Base-by-base conservation (phyloP, 2,888 invertebrate species). In the Pseudococcus longispinus region DNA sequence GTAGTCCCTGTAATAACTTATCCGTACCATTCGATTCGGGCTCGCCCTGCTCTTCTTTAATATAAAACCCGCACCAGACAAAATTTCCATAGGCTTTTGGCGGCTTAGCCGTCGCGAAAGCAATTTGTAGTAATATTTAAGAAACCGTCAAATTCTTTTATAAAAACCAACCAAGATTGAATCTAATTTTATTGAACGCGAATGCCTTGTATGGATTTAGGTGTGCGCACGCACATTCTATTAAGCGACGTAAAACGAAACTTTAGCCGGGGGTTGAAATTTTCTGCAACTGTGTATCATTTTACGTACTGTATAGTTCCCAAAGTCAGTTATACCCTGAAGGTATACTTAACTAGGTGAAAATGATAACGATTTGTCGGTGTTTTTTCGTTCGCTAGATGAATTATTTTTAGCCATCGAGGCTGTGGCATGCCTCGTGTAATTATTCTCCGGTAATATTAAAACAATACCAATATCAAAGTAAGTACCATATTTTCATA, bases 201-300 rank as follows among this genome's bases (percentile, higher is more conserved):
- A 70, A 70, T 70, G 70, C 70, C 70, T 15, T 29, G 70, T 80
- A 80, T 80, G 42, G 77, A 80, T 80, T 80, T 80, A 60, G 23
- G 23, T 37, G 77, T 80, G 77, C 77, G 77, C 77, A 80, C 77
- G 77, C 77, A 80, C 37, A 29, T 70, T 80, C 77, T 23, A 80
- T 20, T 42, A 42, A 80, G 77, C 42, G 77, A 29, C 42, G 42
- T 80, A 80, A 80, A 42, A 80, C 77, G 77, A 80, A 80, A 80
- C 77, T 80, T 80, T 42, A 70, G 70, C 42, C 77, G 42, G 77
- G 77, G 77, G 77, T 80, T 80, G 77, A 42, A n/a, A 42, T 42
- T 46, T 37, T 37, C 77, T 80, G 42, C 77, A 80, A 80, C 77
- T 80, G 77, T 70, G 65, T 80, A 42, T 80, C 42, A 80, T 80